Evolutionary conservation across 2,797 vertebrate species (phyloP).

Genomic region (Lepilemur ruficaudatus): DNA sequence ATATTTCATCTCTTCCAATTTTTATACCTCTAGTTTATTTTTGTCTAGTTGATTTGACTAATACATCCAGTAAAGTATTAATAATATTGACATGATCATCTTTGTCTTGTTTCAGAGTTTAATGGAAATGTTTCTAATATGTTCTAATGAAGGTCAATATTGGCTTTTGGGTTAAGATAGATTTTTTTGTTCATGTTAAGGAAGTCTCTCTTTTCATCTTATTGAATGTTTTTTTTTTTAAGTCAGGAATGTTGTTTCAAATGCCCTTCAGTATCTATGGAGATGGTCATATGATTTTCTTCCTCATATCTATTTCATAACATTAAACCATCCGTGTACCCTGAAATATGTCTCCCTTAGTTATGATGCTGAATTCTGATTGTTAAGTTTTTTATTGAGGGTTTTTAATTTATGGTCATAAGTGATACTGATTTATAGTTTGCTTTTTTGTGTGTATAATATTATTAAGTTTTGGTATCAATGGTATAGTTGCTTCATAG

Average conservation of each 20-base stretch:
- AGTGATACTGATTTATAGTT: neutral
- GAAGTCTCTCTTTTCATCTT: neutral
- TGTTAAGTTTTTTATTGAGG: neutral
- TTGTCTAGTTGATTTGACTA: neutral
- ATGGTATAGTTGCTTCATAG: neutral
- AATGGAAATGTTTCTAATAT: neutral
- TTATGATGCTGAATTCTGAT: neutral
- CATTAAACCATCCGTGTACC: neutral
- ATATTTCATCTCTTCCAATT: neutral
- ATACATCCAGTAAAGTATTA: neutral
- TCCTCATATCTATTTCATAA: neutral
- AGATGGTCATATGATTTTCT: neutral
- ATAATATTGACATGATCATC: neutral
- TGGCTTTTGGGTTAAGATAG: neutral
- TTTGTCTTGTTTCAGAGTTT: neutral
- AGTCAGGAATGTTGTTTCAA: neutral
- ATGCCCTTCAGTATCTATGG: neutral
- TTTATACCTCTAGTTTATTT: neutral
- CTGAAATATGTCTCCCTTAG: neutral
- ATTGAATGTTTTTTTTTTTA: neutral
- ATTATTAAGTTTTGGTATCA: conserved; percentile 3
- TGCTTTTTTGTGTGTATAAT: neutral
- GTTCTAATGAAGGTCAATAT: neutral
- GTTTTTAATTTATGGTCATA: neutral
- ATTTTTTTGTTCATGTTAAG: neutral